These are phyloP conservation scores for Spodoptera picta DNA, from an alignment of 2,888 invertebrate species.

Conservation along the genomic window DNA sequence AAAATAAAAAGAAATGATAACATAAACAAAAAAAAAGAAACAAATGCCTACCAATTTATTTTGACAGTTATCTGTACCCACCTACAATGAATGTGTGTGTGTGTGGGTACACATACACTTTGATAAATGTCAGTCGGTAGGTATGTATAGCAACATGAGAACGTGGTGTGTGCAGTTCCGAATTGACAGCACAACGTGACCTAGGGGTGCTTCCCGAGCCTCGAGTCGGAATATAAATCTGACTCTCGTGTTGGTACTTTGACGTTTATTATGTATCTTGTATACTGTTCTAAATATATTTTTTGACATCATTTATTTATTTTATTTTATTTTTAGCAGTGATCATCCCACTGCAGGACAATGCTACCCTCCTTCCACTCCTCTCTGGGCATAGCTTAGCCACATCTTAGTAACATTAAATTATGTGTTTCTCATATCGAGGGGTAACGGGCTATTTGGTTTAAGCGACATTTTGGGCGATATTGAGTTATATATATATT, in stretches of 20 bases:
- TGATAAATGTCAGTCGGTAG: constrained; percentile 32
- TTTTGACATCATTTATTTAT: too few species aligned
- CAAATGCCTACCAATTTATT: constrained; percentile 1
- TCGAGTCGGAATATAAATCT: constrained; percentile 10
- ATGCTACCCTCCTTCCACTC: too few species aligned
- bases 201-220: constrained; percentile 38
- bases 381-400: too few species aligned
- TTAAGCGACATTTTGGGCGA: too few species aligned
- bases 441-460: too few species aligned
- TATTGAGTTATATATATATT: too few species aligned
- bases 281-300: too few species aligned
- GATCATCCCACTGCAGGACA: too few species aligned
- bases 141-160: constrained; percentile 43
- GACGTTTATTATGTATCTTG: too few species aligned
- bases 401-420: too few species aligned
- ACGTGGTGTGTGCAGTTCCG: constrained; percentile 66
- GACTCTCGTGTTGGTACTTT: background rate
- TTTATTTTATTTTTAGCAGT: too few species aligned
- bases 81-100: background rate
- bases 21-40: constrained; percentile 4
- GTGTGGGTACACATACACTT: constrained; percentile 38
- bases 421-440: too few species aligned
- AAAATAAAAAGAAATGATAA: background rate
- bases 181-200: constrained; percentile 63
- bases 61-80: background rate